Evolutionary conservation across 2,888 invertebrate genomes (phyloP).

Genomic region (Caenorhabditis japonica): DNA sequence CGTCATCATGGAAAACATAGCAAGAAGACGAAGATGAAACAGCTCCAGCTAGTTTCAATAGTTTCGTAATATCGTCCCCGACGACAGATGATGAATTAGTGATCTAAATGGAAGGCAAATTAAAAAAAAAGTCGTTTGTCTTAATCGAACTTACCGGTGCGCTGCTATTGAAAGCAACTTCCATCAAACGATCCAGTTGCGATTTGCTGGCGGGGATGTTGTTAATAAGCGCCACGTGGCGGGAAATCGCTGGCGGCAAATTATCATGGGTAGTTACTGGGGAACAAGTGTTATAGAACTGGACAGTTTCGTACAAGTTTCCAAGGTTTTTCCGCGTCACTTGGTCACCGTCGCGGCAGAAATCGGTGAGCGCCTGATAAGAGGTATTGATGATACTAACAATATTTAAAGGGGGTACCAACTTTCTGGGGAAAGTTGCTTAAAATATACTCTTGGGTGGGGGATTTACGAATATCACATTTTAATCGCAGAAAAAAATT

Average conservation of each 20-base stretch:
- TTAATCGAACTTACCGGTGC: slow-evolving; percentile 54
- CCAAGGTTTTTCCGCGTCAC: slow-evolving; percentile 62
- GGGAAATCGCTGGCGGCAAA: slow-evolving; percentile 42
- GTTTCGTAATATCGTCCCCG: slow-evolving; percentile 62
- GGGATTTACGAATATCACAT: too few species aligned
- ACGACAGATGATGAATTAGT: slow-evolving; percentile 64
- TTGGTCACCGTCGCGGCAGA: slow-evolving; percentile 67
- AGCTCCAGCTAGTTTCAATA: slow-evolving; percentile 69
- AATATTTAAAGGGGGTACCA: too few species aligned
- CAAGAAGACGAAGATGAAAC: slow-evolving; percentile 69
- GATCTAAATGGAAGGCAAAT: too few species aligned
- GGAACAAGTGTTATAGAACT: slow-evolving; percentile 67
- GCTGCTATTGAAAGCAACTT: slow-evolving; percentile 67
- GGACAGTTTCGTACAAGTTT: slow-evolving; percentile 64
- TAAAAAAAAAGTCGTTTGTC: slow-evolving; percentile 10
- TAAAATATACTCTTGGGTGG: too few species aligned
- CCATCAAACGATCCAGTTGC: slow-evolving; percentile 67
- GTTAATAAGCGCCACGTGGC: slow-evolving; percentile 59
- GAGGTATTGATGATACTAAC: too few species aligned
- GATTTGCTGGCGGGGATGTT: slow-evolving; percentile 62
- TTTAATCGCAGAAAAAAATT: too few species aligned
- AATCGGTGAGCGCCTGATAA: slow-evolving; percentile 67
- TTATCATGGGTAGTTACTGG: slow-evolving; percentile 64
- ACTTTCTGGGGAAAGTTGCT: too few species aligned
- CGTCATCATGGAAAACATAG: slow-evolving; percentile 67